These are phyloP conservation scores for Pollenia labialis DNA, from an alignment of 2,888 invertebrate species.

Conservation along the genomic window DNA sequence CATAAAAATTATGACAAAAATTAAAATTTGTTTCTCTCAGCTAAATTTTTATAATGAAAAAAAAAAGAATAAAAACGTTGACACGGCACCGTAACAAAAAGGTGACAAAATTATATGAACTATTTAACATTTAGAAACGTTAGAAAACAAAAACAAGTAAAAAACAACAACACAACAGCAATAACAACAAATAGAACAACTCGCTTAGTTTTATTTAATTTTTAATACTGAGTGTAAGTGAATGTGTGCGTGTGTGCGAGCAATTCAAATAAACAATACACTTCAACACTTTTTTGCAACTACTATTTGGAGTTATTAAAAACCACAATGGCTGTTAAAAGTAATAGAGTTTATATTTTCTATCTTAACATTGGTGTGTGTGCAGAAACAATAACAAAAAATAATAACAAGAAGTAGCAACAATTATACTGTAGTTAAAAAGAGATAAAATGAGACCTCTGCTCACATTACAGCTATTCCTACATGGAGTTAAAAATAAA, in stretches of 20 bases:
- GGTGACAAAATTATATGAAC: constrained; percentile 72
- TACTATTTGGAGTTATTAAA: constrained; percentile 74
- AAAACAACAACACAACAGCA: not conserved
- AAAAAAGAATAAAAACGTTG: constrained; percentile 15
- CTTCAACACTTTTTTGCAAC: constrained; percentile 49
- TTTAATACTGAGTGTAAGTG: not conserved
- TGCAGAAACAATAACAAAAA: not conserved
- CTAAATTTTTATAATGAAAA: constrained; percentile 3
- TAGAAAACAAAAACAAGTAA: not conserved
- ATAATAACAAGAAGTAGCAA: constrained; percentile 4
- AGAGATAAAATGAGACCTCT: constrained; percentile 61
- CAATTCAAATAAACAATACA: constrained; percentile 44
- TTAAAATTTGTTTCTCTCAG: not conserved
- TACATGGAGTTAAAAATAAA: constrained; percentile 10
- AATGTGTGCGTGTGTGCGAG: not conserved
- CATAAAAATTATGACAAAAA: constrained; percentile 5
- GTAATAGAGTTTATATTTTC: constrained; percentile 59
- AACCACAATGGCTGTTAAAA: constrained; percentile 74
- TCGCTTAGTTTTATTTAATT: constrained; percentile 9
- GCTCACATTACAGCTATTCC: not conserved
- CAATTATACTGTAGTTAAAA: constrained; percentile 65
- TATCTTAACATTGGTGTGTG: constrained; percentile 22
- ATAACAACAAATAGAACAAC: not conserved
- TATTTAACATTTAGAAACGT: constrained; percentile 37
- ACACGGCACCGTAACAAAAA: constrained; percentile 66